Evolutionary conservation across 2,888 invertebrate genomes (phyloP).

Genomic region (Heliconius ismenius): DNA sequence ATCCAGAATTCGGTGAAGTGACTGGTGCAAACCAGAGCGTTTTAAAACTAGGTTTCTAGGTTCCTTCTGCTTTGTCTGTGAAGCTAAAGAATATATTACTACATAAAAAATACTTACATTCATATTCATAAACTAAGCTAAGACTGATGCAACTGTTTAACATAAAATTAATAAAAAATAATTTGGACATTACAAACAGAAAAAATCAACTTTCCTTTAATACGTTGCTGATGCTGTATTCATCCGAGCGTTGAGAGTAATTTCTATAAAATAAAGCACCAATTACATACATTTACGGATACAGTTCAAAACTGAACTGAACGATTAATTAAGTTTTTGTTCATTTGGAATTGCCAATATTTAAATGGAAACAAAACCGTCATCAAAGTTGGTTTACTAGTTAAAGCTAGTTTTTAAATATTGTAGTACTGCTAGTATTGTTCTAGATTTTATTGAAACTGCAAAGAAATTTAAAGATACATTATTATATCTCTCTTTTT

Average conservation of each 20-base stretch:
- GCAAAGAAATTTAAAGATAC: no score
- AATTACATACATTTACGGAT: not conserved
- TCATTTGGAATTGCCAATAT: constrained; percentile 9
- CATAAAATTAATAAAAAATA: no score
- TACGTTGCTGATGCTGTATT: not conserved
- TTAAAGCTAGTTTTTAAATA: not conserved
- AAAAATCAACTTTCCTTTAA: not conserved
- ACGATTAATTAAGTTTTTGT: constrained; percentile 16
- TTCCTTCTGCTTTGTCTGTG: no score
- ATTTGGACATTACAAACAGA: no score
- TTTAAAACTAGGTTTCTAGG: no score
- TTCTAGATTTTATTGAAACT: not conserved
- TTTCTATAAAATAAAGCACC: constrained; percentile 6
- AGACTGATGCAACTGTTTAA: no score
- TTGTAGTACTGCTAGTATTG: not conserved
- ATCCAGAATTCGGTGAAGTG: no score
- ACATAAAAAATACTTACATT: no score
- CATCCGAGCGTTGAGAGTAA: not conserved
- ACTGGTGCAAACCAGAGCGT: no score
- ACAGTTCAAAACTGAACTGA: constrained; percentile 2
- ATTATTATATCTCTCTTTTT: no score
- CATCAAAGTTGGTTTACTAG: not conserved
- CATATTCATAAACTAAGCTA: no score
- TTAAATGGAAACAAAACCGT: constrained; percentile 11
- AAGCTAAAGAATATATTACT: no score